These are phyloP conservation scores for Dendrocincla fuliginosa DNA, from an alignment of 2,797 vertebrate species.

Conservation along the genomic window DNA sequence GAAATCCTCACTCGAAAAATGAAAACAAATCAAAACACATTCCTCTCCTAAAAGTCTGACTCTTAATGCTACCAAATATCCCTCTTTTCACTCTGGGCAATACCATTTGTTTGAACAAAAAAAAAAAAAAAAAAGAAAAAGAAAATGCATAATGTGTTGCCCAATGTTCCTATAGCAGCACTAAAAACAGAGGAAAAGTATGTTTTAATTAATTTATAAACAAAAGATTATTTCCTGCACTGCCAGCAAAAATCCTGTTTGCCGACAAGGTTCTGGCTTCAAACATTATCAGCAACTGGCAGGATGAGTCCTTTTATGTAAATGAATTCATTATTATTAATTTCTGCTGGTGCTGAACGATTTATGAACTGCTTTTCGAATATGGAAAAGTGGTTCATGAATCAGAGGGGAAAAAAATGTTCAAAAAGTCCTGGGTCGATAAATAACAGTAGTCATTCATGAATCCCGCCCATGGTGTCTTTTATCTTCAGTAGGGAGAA, in stretches of 20 bases:
- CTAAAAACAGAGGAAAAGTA: slow-evolving; percentile 16
- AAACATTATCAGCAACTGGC: slow-evolving; percentile 72
- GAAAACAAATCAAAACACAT: neutral
- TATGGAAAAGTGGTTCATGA: slow-evolving; percentile 77
- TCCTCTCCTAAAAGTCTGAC: neutral
- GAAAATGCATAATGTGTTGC: neutral
- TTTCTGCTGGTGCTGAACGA: slow-evolving; percentile 76
- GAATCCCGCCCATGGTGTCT: slow-evolving; percentile 72
- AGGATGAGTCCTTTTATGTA: slow-evolving; percentile 78
- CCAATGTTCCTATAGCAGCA: neutral
- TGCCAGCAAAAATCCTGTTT: slow-evolving; percentile 48
- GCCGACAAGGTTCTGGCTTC: slow-evolving; percentile 49
- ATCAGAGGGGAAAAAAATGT: slow-evolving; percentile 77
- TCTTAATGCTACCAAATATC: neutral
- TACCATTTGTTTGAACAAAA: neutral
- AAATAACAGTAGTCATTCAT: slow-evolving; percentile 78
- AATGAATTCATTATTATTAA: slow-evolving; percentile 82
- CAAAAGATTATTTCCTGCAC: slow-evolving; percentile 28
- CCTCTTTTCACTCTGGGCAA: neutral
- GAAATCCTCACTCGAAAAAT: neutral
- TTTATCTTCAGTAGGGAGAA: slow-evolving; percentile 70
- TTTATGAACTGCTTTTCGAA: slow-evolving; percentile 79
- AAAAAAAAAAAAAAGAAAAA: neutral
- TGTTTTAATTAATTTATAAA: slow-evolving; percentile 50
- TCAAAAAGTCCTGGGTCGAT: slow-evolving; percentile 76